Conservation (phyloP, 2,888 invertebrate genomes). For the Bruchidius siliquastri region DNA sequence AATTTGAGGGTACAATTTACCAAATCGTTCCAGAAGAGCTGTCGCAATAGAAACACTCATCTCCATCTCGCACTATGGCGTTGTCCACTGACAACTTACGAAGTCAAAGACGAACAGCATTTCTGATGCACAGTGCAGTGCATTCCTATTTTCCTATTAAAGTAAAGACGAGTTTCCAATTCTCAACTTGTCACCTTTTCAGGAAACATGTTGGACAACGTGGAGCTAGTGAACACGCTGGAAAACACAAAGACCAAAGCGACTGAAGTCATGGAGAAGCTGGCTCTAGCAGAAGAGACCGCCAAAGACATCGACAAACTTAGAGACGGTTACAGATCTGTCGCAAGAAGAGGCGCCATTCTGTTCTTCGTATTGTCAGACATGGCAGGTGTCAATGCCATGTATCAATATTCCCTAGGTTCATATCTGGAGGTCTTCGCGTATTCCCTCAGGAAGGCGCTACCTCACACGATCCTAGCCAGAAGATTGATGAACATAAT, state of each 20-base stretch:
- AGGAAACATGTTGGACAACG: slow-evolving; percentile 84
- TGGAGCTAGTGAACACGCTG: slow-evolving; percentile 76
- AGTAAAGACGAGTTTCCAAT: too few relatives aligned
- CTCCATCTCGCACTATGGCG: too few relatives aligned
- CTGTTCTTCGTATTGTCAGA: slow-evolving; percentile 87
- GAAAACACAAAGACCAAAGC: slow-evolving; percentile 89
- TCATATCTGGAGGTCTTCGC: slow-evolving; percentile 83
- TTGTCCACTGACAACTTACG: too few relatives aligned
- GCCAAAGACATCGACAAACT: slow-evolving; percentile 76
- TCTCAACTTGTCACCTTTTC: neutral
- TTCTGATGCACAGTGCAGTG: too few relatives aligned
- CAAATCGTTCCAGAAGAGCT: too few relatives aligned
- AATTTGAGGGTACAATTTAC: too few relatives aligned
- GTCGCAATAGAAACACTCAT: too few relatives aligned
- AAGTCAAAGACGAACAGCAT: too few relatives aligned
- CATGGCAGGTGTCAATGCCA: slow-evolving; percentile 81
- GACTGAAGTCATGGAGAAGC: slow-evolving; percentile 72
- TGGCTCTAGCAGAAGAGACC: slow-evolving; percentile 71
- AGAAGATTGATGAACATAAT: slow-evolving; percentile 78
- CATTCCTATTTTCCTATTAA: too few relatives aligned
- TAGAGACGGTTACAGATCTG: slow-evolving; percentile 80
- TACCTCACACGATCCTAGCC: slow-evolving; percentile 72
- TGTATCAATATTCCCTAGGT: slow-evolving; percentile 89
- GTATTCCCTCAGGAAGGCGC: slow-evolving; percentile 73
- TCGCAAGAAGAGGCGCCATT: slow-evolving; percentile 81